These are phyloP conservation scores for Uria lomvia DNA, from an alignment of 2,113 vertebrate genomes.

Conservation along the genomic window DNA sequence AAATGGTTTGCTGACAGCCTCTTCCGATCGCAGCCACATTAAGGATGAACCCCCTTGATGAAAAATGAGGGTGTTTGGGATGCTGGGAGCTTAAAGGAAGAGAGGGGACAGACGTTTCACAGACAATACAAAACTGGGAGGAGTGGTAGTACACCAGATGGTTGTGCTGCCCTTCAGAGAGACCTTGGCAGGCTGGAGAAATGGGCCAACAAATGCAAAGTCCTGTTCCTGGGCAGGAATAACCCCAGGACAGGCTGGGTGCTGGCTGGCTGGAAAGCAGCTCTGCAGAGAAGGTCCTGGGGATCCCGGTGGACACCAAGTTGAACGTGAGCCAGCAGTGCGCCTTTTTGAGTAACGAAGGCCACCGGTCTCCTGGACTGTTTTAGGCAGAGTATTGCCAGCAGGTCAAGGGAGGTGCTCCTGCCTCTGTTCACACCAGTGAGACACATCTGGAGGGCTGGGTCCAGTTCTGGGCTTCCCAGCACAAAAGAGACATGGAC, in stretches of 20 bases:
- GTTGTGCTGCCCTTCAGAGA: not conserved
- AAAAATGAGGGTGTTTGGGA: not conserved
- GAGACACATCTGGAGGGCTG: not conserved
- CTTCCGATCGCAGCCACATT: not conserved
- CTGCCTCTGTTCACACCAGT: not conserved
- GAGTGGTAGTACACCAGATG: not conserved
- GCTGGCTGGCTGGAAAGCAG: not conserved
- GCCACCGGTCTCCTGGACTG: fast-evolving
- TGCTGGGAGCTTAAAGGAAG: not conserved
- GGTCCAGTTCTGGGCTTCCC: not conserved
- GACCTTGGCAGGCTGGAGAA: not conserved
- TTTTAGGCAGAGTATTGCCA: not conserved
- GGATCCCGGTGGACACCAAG: not conserved
- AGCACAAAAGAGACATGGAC: not conserved
- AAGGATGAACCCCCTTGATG: not conserved
- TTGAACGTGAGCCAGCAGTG: not conserved
- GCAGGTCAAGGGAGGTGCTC: not conserved
- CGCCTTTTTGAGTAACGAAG: not conserved
- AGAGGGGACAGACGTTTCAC: not conserved
- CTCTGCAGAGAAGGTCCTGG: not conserved
- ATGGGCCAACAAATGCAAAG: not conserved
- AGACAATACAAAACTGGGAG: not conserved
- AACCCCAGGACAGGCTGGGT: not conserved
- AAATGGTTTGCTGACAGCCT: not conserved
- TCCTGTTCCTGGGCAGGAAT: not conserved